Conservation (phyloP, 2,888 invertebrate species). For the Drepana falcataria region DNA sequence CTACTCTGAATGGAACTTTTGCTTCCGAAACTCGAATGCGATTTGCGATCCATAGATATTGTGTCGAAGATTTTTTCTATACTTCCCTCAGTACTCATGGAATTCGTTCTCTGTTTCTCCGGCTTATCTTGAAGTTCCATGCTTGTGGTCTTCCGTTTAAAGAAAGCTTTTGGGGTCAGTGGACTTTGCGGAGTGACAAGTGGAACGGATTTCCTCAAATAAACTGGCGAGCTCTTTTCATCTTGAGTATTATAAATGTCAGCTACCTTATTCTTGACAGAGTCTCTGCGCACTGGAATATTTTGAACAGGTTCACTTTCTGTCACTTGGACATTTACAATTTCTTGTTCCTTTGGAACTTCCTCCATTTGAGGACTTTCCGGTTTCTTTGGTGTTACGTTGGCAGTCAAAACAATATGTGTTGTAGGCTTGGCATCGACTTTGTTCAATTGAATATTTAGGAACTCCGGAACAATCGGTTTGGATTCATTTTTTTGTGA, state of each 20-base stretch:
- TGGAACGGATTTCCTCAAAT: slow-evolving; percentile 32
- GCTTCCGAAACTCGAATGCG: slow-evolving; percentile 71
- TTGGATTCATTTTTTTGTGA: slow-evolving; percentile 45
- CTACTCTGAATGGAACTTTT: slow-evolving; percentile 71
- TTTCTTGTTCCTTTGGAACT: slow-evolving; percentile 38
- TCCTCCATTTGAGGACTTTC: slow-evolving; percentile 51
- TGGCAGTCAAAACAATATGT: slow-evolving; percentile 82
- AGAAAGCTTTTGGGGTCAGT: slow-evolving; percentile 65
- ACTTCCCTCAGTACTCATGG: slow-evolving; percentile 63
- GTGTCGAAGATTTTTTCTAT: slow-evolving; percentile 67
- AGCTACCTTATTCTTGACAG: slow-evolving; percentile 37
- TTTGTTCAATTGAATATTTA: slow-evolving; percentile 84
- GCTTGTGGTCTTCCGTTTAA: slow-evolving; percentile 77
- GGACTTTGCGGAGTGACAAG: slow-evolving; percentile 52
- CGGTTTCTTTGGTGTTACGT: slow-evolving; percentile 71
- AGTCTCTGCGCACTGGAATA: slow-evolving; percentile 40
- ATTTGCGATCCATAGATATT: slow-evolving; percentile 68
- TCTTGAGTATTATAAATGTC: slow-evolving; percentile 42
- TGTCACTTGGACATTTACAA: slow-evolving; percentile 38
- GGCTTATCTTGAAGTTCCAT: slow-evolving; percentile 71
- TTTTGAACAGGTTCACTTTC: slow-evolving; percentile 37
- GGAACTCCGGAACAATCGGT: slow-evolving; percentile 80
- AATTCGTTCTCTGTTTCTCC: slow-evolving; percentile 60
- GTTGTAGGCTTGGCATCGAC: slow-evolving; percentile 81
- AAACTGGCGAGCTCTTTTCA: slow-evolving; percentile 44